A percentile compares a stretch with the other conserved stretches of the same genome.
phyloP scores from a whole-genome alignment of 2,888 invertebrate species.

The Platycheirus albimanus region DNA sequence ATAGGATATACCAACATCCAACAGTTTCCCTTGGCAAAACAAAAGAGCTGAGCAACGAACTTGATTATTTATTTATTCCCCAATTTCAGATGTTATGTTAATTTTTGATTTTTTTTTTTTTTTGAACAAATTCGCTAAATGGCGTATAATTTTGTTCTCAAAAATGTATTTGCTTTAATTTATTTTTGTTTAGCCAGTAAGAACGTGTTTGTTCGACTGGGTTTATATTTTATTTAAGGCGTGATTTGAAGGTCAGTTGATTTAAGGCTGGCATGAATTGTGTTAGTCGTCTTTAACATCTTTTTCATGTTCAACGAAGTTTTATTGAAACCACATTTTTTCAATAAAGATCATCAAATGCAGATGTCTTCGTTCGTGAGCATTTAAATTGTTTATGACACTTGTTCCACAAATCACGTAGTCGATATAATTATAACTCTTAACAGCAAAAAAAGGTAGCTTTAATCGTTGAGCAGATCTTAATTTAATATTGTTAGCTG shows the following conservation, averaged over 20 bases:
- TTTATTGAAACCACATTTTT: background rate
- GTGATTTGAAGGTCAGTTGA: conserved; percentile 22
- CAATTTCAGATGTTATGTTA: background rate
- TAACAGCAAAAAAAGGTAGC: background rate
- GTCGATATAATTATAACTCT: background rate
- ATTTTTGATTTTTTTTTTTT: too few species aligned
- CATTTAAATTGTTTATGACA: background rate
- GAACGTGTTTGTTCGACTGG: background rate
- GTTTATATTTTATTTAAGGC: background rate
- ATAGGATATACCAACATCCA: too few species aligned
- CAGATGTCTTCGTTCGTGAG: background rate
- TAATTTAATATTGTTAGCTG: background rate
- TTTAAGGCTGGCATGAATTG: background rate
- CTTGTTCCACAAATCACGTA: conserved; percentile 1
- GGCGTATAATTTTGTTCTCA: background rate
- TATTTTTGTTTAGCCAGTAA: background rate
- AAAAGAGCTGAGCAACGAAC: conserved; percentile 19
- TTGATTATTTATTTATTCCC: background rate
- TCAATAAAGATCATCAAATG: background rate
- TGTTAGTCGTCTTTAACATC: background rate
- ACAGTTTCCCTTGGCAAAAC: background rate
- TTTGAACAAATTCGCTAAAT: conserved; percentile 11
- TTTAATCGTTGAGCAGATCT: background rate
- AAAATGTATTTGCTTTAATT: background rate
- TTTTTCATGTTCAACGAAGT: background rate